phyloP scores from a whole-genome alignment of 53 echinoderm and acorn worm genomes.

The Antedon mediterranea region DNA sequence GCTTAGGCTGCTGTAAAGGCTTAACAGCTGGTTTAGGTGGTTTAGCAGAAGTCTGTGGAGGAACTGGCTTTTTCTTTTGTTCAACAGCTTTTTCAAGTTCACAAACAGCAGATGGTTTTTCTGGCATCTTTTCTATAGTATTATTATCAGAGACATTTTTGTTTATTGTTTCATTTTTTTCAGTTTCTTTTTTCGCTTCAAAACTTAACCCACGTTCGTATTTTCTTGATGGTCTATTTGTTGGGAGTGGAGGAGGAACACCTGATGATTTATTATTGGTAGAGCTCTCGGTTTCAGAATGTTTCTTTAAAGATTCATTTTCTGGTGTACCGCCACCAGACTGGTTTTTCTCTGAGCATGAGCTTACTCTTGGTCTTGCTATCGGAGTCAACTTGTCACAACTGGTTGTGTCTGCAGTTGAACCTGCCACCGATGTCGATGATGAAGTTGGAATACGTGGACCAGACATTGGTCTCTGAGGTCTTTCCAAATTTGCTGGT shows the following conservation, averaged over 20 bases:
- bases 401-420: neutral
- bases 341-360: neutral
- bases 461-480: too few species aligned
- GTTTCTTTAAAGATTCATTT: neutral
- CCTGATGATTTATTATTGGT: neutral
- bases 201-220: neutral
- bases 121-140: conserved; percentile 1
- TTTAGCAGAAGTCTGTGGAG: conserved; percentile 15
- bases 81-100: neutral
- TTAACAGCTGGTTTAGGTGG: conserved; percentile 22
- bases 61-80: conserved; percentile 3
- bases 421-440: neutral
- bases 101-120: neutral
- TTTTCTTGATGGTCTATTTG: conserved; percentile 8
- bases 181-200: neutral
- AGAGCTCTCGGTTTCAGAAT: neutral
- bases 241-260: conserved; percentile 13
- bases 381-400: neutral
- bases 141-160: neutral
- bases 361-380: neutral
- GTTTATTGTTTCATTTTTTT: neutral
- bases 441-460: neutral
- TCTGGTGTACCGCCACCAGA: neutral
- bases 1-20: neutral
- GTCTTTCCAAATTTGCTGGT: neutral